Evolutionary conservation across 1,140 invertebrate species (phyloP).

Genomic region (Polypedilum pembai): DNA sequence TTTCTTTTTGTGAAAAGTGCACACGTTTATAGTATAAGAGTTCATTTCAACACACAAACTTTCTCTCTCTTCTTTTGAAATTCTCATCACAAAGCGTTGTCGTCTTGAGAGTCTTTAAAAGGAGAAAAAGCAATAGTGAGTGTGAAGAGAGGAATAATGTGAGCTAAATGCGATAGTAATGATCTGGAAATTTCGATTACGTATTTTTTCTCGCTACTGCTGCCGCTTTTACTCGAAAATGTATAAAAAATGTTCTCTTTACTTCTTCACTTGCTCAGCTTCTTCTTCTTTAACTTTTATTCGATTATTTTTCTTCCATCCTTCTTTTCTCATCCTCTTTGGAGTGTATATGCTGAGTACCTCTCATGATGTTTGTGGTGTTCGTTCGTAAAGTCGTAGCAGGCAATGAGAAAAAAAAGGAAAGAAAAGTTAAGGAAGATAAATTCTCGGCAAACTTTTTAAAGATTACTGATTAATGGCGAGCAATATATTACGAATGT

Average conservation of each 20-base stretch:
- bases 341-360: neutral
- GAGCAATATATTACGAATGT: constrained; percentile 17
- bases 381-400: neutral
- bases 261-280: neutral
- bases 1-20: neutral
- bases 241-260: neutral
- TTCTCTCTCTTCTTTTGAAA: neutral
- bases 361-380: constrained; percentile 16
- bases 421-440: constrained; percentile 13
- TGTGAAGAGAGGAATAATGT: constrained; percentile 12
- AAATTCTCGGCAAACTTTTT: constrained; percentile 15
- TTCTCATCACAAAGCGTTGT: constrained; percentile 10
- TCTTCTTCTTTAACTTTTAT: no score
- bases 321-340: neutral
- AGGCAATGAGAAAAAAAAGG: neutral
- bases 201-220: neutral
- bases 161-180: constrained; percentile 17
- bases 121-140: neutral
- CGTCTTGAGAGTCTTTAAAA: neutral
- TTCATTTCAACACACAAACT: neutral
- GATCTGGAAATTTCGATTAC: constrained; percentile 17
- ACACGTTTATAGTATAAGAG: constrained; percentile 13
- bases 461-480: constrained; percentile 18
- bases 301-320: neutral
- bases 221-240: neutral